Conservation (phyloP, 1,140 invertebrate species). For the Diabrotica undecimpunctata region DNA sequence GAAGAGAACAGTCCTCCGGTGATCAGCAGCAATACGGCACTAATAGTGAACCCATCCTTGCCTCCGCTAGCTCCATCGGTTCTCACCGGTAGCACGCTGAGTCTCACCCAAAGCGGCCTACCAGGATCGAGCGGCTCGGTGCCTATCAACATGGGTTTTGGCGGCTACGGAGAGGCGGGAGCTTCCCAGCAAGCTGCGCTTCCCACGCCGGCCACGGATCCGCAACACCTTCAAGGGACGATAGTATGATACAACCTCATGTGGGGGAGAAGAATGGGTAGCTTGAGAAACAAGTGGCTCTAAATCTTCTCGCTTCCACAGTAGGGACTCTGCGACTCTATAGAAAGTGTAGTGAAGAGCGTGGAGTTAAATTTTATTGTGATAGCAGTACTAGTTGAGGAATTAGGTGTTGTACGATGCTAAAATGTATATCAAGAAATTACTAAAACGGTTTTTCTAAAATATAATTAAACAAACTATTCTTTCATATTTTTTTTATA, state of each 20-base stretch:
- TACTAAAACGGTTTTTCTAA: no score
- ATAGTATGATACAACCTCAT: slow-evolving; percentile 90
- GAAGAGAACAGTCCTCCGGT: slow-evolving; percentile 60
- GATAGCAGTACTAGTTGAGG: background rate
- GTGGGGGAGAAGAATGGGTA: slow-evolving; percentile 76
- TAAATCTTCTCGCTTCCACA: slow-evolving; percentile 47
- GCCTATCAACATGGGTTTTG: slow-evolving; percentile 35
- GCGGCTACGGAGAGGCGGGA: slow-evolving; percentile 29
- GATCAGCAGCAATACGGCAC: slow-evolving; percentile 54
- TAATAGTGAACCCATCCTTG: slow-evolving; percentile 55
- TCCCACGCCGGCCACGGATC: slow-evolving; percentile 53
- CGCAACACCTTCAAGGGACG: slow-evolving; percentile 78
- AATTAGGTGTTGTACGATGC: background rate
- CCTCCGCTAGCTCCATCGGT: slow-evolving; percentile 26
- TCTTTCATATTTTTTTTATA: no score
- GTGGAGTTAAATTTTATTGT: slow-evolving; percentile 1
- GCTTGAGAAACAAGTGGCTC: slow-evolving; percentile 67
- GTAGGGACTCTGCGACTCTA: slow-evolving; percentile 3
- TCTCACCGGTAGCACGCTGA: slow-evolving; percentile 40
- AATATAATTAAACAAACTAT: no score
- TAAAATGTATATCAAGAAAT: no score
- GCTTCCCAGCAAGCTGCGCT: slow-evolving; percentile 32
- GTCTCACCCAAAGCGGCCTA: slow-evolving; percentile 50
- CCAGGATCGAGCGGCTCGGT: slow-evolving; percentile 52
- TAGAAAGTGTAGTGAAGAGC: background rate